Percentiles rank a stretch among this genome's conserved stretches.
phyloP scores from a whole-genome alignment of 1,140 invertebrate genomes.

The Apis laboriosa region DNA sequence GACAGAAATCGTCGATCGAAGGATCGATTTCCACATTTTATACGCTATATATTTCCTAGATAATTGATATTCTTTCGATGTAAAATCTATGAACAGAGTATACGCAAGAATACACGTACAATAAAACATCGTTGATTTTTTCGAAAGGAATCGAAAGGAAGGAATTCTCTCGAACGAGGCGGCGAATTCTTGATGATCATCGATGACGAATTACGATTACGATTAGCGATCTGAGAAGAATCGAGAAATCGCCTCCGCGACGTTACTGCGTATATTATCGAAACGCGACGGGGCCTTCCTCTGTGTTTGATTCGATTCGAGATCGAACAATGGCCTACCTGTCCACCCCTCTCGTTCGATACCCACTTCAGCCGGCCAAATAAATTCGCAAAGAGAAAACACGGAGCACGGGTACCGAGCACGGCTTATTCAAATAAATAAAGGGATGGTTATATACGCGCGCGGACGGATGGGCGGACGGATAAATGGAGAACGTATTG shows the following conservation, averaged over 20 bases:
- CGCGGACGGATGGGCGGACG: not conserved
- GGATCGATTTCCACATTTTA: too few relatives aligned
- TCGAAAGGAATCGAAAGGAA: too few relatives aligned
- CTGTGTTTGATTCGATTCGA: not conserved
- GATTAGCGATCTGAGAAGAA: conserved; percentile 13
- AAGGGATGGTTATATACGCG: not conserved
- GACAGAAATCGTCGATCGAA: too few relatives aligned
- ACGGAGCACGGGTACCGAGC: not conserved
- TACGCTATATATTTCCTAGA: too few relatives aligned
- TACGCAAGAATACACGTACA: too few relatives aligned
- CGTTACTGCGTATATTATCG: not conserved
- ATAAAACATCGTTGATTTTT: not conserved
- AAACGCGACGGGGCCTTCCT: too few relatives aligned
- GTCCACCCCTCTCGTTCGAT: not conserved
- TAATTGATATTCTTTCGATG: too few relatives aligned
- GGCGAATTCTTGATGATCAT: conserved; percentile 18
- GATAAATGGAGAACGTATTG: conserved; percentile 50
- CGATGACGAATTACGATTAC: conserved; percentile 47
- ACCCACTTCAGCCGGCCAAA: conserved; percentile 19
- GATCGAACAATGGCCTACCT: conserved; percentile 18
- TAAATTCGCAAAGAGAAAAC: conserved; percentile 12
- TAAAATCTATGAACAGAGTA: too few relatives aligned
- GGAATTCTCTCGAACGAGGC: too few relatives aligned
- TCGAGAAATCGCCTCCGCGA: too few relatives aligned
- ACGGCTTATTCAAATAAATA: conserved; percentile 24